These are phyloP conservation scores for Hyposoter didymator DNA, from an alignment of 2,888 invertebrate genomes.

Conservation along the genomic window DNA sequence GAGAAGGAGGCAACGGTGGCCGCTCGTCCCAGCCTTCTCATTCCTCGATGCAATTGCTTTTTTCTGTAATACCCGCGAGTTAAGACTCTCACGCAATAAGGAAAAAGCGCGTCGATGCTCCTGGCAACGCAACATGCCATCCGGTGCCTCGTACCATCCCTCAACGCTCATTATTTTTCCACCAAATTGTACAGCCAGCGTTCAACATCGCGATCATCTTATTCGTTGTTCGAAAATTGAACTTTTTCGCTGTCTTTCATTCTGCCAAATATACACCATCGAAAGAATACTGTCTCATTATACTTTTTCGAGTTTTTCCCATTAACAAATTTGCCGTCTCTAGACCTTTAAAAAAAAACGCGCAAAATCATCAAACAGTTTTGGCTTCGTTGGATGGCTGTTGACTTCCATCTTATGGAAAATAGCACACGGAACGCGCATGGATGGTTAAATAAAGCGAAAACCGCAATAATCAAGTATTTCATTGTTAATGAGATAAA, in stretches of 20 bases:
- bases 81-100: constrained; percentile 15
- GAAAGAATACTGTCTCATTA: neutral
- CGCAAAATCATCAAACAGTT: neutral
- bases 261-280: neutral
- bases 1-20: neutral
- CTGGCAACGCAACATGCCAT: constrained; percentile 5
- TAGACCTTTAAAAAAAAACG: too few relatives aligned
- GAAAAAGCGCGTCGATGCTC: neutral
- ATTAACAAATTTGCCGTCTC: too few relatives aligned
- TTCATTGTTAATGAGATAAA: constrained; percentile 21
- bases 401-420: neutral
- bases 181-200: constrained; percentile 1
- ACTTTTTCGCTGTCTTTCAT: too few relatives aligned
- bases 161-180: constrained; percentile 14
- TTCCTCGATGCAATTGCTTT: constrained; percentile 15
- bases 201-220: neutral
- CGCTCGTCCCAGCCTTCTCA: neutral
- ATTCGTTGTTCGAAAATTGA: neutral
- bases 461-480: neutral
- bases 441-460: neutral
- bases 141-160: constrained; percentile 38
- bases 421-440: neutral
- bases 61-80: constrained; percentile 15
- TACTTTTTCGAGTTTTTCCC: too few relatives aligned
- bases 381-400: neutral